Conservation (phyloP, 2,113 vertebrate genomes). For the Myrmophylax atrothorax region DNA sequence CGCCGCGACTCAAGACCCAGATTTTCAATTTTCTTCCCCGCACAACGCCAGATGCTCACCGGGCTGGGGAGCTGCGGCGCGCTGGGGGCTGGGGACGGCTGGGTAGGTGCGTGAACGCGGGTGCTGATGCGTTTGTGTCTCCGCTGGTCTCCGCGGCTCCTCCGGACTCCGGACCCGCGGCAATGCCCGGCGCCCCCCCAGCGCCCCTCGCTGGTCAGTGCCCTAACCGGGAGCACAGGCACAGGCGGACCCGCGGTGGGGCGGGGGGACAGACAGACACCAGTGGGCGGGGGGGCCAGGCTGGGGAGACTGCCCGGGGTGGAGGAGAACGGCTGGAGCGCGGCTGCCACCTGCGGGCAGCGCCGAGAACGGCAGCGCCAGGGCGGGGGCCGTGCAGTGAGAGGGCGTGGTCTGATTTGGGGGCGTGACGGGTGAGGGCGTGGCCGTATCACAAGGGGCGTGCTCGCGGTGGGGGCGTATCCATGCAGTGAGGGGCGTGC, state of each 20-base stretch:
- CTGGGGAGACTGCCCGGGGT: background rate
- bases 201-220: background rate
- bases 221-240: background rate
- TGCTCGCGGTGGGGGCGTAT: too few species aligned
- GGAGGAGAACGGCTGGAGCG: background rate
- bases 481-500: too few species aligned
- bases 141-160: background rate
- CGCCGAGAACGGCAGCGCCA: background rate
- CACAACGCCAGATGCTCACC: background rate
- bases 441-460: too few species aligned
- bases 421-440: too few species aligned
- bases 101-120: rapidly evolving
- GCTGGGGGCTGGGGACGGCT: background rate
- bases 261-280: too few species aligned
- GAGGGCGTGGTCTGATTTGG: background rate
- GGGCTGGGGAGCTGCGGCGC: background rate
- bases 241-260: too few species aligned
- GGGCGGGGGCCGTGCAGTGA: rapidly evolving
- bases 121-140: background rate
- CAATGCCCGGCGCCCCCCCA: rapidly evolving
- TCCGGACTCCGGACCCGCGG: background rate
- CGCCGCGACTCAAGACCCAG: background rate
- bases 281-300: background rate
- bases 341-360: background rate
- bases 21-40: background rate